Base-by-base conservation (phyloP, 2,888 invertebrate species). In the Cactoblastis cactorum region DNA sequence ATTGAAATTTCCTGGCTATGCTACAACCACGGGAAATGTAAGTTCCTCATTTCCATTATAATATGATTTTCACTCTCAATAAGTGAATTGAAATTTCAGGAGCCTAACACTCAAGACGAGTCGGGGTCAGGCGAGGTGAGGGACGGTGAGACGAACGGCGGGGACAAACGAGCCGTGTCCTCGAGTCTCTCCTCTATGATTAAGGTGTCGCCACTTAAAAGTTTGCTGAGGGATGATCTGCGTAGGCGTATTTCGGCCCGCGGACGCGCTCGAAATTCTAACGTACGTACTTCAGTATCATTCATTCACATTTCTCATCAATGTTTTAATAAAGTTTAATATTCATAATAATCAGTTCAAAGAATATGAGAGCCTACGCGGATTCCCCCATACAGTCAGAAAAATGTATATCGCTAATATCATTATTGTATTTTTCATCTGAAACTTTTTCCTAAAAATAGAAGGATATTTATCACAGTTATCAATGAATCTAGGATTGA, bases 151-250 rank as follows among this genome's bases (percentile, higher is more conserved):
- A 71, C 80, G 52, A 83, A 80, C 58, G 82, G 78, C 47, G 73
- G 73, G 52, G 87, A 88, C 67, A 80, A 84, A 66, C 82, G 90
- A 56, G 79, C 82, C 61, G 81, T 90, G 58, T 94, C 94, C 51
- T 93, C 93, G 63, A 93, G 92, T 76, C 88, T 95, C 61, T 94
- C 95, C 59, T 95, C 95, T 51, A 80, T 95, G 65, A 96, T 96
- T 71, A 95, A 95, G 90, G 92, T 94, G 61, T 96, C 96, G 50
- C 96, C 96, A 56, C 86, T 96, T 60, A 96, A 96, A 80, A 96
- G 96, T 63, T 84, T 96, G 58, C 88, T 96, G 57, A 92, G 96
- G 47, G 96, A 96, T 76, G 96, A 96, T 82, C 87, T 96, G 65
- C 95, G 95, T 74, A 91, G 95, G 56, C 94, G 95, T 76, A 93